These are phyloP conservation scores for Uropetala carovei DNA, from an alignment of 2,888 invertebrate species.

Conservation along the genomic window DNA sequence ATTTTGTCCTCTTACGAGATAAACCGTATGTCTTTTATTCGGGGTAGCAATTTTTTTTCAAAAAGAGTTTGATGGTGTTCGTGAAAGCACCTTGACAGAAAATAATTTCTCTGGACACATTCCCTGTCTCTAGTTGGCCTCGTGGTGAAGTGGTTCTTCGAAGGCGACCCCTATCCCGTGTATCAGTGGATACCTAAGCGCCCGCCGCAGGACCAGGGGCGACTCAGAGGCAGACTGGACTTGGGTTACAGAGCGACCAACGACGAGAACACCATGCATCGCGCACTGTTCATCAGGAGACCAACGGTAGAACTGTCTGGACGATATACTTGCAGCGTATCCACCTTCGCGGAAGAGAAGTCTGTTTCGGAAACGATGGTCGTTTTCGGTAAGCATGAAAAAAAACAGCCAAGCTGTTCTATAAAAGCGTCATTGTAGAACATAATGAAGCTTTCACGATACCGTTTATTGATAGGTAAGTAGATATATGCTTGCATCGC, in stretches of 20 bases:
- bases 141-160: slow-evolving; percentile 87
- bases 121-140: slow-evolving; percentile 75
- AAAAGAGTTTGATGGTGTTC: too few relatives aligned
- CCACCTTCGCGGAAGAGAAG: slow-evolving; percentile 83
- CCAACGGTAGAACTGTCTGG: slow-evolving; percentile 85
- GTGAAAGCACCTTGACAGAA: too few relatives aligned
- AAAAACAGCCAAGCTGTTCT: neutral
- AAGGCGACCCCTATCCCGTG: slow-evolving; percentile 81
- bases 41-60: too few relatives aligned
- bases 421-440: too few relatives aligned
- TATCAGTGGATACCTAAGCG: slow-evolving; percentile 89
- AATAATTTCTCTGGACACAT: too few relatives aligned
- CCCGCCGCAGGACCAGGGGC: slow-evolving; percentile 81
- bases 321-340: slow-evolving; percentile 85
- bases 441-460: too few relatives aligned
- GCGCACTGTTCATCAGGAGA: slow-evolving; percentile 83
- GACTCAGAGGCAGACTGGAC: slow-evolving; percentile 79
- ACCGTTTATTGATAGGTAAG: too few relatives aligned
- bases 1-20: too few relatives aligned
- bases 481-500: too few relatives aligned
- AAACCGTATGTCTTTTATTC: too few relatives aligned
- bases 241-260: slow-evolving; percentile 81
- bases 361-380: slow-evolving; percentile 81
- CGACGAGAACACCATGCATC: slow-evolving; percentile 82
- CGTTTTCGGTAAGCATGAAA: slow-evolving; percentile 80